Base-by-base conservation (phyloP, 2,113 vertebrate species). In the Macaca mulatta region DNA sequence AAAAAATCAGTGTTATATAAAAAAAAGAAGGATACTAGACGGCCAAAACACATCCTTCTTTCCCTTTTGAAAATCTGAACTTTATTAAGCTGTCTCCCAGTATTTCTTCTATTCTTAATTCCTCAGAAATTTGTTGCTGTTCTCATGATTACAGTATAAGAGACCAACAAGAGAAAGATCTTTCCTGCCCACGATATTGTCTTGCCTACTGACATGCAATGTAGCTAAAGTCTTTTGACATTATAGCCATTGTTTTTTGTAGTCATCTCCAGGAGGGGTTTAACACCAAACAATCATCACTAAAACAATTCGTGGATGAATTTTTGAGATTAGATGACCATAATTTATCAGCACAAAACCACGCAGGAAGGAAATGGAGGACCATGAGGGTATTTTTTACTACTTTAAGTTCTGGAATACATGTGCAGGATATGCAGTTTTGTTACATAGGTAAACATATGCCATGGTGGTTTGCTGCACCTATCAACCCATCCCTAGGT, bases 41-140 rank as follows among this genome's bases (percentile, higher is more conserved):
- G 55, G 13, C 2, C 50, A 91, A 90, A 88, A 43, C n/a, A 2
- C 22, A 80, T 64, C 32, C 22, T 50, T 91, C 59, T 80, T 88
- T 45, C 45, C 11, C 38, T 82, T 92, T 81, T 95, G 45, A 91
- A 90, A 96, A 95, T 92, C 40, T 88, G 13, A 90, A 48, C 35
- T 77, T 89, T n/a, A 38, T 80, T 96, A 81, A 91, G 20, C 32
- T 74, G 6, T 88, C 69, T 92, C 48, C 16, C 93, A 50, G 70
- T 35, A 81, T 87, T 17, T 94, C 35, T 93, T 88, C 48, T 61
- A 27, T 81, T 90, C 57, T 94, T 84, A 22, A 89, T 69, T 89
- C 48, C 79, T 88, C 48, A 69, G 59, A 85, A 77, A 8, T 94
- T 70, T 83, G 22, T 75, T 93, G 32, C 14, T 72, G 18, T 61